phyloP scores from a whole-genome alignment of 1,140 invertebrate genomes.

The Bombus waltoni region DNA sequence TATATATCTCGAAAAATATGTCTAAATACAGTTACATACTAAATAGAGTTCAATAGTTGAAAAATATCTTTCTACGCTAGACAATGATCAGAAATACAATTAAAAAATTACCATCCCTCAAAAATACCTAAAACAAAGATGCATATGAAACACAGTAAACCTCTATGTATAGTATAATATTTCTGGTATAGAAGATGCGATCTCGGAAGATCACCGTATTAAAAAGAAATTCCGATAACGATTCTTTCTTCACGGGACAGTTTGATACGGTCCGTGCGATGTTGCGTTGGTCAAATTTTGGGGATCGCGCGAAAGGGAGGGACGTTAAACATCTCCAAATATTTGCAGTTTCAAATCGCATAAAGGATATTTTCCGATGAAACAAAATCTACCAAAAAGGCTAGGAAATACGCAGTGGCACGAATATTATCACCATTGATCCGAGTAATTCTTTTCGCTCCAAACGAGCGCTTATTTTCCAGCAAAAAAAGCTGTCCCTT shows the following conservation, averaged over 20 bases:
- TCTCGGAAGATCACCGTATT: neutral
- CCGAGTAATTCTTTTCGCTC: slow-evolving; percentile 27
- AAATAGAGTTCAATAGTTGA: no score
- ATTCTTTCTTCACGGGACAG: neutral
- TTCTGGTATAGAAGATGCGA: neutral
- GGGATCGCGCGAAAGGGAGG: neutral
- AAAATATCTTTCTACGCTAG: no score
- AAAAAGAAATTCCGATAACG: neutral
- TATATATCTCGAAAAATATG: no score
- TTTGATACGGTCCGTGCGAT: neutral
- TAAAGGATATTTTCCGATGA: neutral
- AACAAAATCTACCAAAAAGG: neutral
- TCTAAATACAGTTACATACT: no score
- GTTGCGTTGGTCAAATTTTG: neutral
- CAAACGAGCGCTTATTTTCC: neutral
- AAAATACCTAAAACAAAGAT: no score
- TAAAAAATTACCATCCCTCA: no score
- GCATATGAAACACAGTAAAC: no score
- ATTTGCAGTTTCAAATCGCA: neutral
- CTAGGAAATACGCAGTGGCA: neutral
- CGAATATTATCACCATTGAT: slow-evolving; percentile 27
- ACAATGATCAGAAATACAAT: no score
- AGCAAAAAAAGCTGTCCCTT: neutral
- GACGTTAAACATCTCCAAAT: neutral
- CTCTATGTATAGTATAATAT: no score